Percentiles rank a stretch among this genome's conserved stretches.
Evolutionary conservation across 2,888 invertebrate genomes (phyloP).

Genomic region (Lordiphosa andalusiaca): DNA sequence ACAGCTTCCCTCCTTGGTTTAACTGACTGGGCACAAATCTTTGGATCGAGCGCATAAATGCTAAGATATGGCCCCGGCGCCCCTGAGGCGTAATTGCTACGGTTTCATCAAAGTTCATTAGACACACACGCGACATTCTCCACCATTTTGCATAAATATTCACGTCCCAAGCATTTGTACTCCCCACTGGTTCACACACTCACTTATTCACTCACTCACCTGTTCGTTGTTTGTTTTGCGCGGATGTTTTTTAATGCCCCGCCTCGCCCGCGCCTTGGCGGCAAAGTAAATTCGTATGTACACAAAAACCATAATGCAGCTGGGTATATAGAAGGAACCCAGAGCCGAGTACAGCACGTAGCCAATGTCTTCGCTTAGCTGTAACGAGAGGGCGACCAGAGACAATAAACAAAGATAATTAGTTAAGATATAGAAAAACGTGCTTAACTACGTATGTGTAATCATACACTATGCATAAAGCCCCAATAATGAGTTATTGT

Average conservation of each 20-base stretch:
- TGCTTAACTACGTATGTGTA: too few relatives aligned
- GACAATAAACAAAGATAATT: too few relatives aligned
- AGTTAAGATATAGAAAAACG: too few relatives aligned
- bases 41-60: constrained; percentile 17
- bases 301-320: constrained; percentile 99
- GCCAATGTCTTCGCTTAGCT: constrained; percentile 97
- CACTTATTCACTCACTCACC: constrained; percentile 62
- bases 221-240: constrained; percentile 82
- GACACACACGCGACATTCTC: constrained; percentile 12
- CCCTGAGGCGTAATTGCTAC: constrained; percentile 9
- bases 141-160: constrained; percentile 5
- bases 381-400: constrained; percentile 77
- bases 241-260: constrained; percentile 91
- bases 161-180: neutral
- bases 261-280: constrained; percentile 93
- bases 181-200: constrained; percentile 2
- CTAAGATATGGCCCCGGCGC: constrained; percentile 4
- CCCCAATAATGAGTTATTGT: too few relatives aligned
- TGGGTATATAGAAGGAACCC: constrained; percentile 99
- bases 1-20: constrained; percentile 5
- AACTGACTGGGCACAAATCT: constrained; percentile 16
- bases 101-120: constrained; percentile 33
- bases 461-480: too few relatives aligned
- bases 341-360: constrained; percentile 98
- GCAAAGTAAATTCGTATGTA: constrained; percentile 99